Conservation (phyloP, 2,797 vertebrate genomes). For the Kryptolebias ocellatus region DNA sequence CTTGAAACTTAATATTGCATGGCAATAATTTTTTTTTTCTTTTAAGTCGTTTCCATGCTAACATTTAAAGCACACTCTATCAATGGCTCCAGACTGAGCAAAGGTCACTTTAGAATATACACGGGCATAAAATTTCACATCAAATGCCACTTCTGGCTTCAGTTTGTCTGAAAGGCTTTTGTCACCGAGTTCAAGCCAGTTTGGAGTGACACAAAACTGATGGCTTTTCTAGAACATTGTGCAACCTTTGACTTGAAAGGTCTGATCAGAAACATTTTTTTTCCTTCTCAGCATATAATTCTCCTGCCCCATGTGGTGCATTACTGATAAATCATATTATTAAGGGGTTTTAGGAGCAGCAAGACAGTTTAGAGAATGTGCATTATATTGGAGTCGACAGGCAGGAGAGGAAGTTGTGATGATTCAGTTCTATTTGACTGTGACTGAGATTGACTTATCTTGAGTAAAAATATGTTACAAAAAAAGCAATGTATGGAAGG, state of each 20-base stretch:
- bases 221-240: constrained; percentile 36
- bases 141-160: constrained; percentile 4
- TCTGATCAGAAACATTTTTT: constrained; percentile 36
- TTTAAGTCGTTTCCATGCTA: constrained; percentile 47
- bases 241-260: constrained; percentile 39
- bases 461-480: neutral
- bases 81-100: constrained; percentile 17
- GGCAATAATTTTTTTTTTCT: constrained; percentile 6
- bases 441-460: constrained; percentile 16
- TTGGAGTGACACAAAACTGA: constrained; percentile 28
- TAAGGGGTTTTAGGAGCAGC: constrained; percentile 33
- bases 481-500: constrained; percentile 2
- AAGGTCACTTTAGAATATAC: constrained; percentile 33
- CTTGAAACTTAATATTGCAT: constrained; percentile 5
- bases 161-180: constrained; percentile 33
- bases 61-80: constrained; percentile 29
- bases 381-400: constrained; percentile 42
- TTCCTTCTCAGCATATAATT: constrained; percentile 33
- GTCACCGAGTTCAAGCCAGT: constrained; percentile 30
- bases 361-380: constrained; percentile 34
- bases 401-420: constrained; percentile 21
- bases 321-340: constrained; percentile 54
- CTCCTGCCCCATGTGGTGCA: constrained; percentile 35
- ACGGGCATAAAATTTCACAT: constrained; percentile 3
- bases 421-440: constrained; percentile 28